Evolutionary conservation across 2,113 vertebrate species (phyloP).

Genomic region (Ctenomys sociabilis): DNA sequence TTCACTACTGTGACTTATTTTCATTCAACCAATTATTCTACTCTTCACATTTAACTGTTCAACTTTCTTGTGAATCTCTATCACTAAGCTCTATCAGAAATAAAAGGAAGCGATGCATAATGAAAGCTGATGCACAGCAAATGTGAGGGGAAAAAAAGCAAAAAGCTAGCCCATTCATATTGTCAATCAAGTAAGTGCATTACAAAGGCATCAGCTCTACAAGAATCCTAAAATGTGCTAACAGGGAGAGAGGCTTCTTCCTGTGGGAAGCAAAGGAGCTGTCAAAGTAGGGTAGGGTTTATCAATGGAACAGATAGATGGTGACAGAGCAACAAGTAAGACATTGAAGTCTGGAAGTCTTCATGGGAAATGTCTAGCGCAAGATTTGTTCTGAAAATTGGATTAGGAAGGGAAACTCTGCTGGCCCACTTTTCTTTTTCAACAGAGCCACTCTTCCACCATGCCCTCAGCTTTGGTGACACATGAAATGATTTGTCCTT

Average conservation of each 20-base stretch:
- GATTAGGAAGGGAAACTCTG: conserved; percentile 19
- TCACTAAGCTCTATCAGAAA: not conserved
- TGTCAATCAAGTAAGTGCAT: not conserved
- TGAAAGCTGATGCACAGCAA: not conserved
- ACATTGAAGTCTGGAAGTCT: not conserved
- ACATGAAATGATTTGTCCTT: not conserved
- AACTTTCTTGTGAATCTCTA: not conserved
- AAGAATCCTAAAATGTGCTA: not conserved
- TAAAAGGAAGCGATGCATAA: not conserved
- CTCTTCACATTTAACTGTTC: not conserved
- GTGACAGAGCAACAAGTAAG: not conserved
- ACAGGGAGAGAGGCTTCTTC: not conserved
- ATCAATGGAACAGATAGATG: not conserved
- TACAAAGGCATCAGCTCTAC: not conserved
- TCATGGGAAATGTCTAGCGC: not conserved
- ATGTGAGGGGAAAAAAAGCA: not conserved
- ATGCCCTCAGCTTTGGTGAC: too few species aligned
- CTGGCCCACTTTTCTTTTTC: not conserved
- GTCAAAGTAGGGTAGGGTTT: not conserved
- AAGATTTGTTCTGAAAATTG: not conserved
- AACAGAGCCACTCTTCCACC: not conserved
- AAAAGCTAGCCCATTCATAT: not conserved
- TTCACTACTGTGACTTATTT: not conserved
- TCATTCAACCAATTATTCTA: conserved; percentile 31
- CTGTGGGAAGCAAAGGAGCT: not conserved